Evolutionary conservation across 64 coral and sea anemone genomes (phyloP), one percentile per base, ranked within the genome.

Genomic region (Pocillopora damicornis): DNA sequence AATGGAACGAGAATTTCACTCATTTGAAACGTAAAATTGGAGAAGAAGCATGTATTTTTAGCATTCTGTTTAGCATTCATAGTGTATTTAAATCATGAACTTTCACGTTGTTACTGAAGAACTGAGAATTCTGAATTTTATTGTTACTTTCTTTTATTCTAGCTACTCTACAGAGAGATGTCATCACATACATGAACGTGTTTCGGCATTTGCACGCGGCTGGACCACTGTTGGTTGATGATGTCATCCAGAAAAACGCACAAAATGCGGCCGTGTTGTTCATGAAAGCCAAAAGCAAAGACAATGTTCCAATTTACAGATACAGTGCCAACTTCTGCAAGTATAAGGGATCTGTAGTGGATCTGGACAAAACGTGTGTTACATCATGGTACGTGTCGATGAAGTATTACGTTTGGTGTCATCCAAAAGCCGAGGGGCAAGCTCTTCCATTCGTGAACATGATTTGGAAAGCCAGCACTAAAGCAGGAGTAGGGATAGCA

Each of bases 391-490:
- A 97, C 36, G 71, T 85, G 6, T 90, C 94, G 13, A 92, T 93
- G 61, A 89, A 89, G 67, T 77, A 97, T 57, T 89, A 88, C 56
- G 76, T 74, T 11, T 97, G 94, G 94, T 97, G 91, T 13, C 51
- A 87, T 12, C 94, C 94, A 0, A 63, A 81, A 67, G 77, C 91
- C 15, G 64, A 88, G 9, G 94, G 94, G 0, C 86, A 88, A 42
- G 87, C 91, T 42, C 58, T 88, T n/a, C 88, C 94, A 13, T 97
- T 97, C 60, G 87, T 97, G 15, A 97, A 97, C 75, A 97, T 97
- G 94, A 65, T 97, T 12, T 97, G 94, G 91, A 89, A 90, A 51
- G 66, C 81, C 13, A 97, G 89, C 34, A 64, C 79, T 12, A 82
- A 88, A 61, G 91, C 86, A 15, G 94, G 94, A 11, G 88, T 93